Percentiles rank a stretch among this genome's conserved stretches.
Conservation (phyloP, 1,140 invertebrate species). For the Micrasema minimum region DNA sequence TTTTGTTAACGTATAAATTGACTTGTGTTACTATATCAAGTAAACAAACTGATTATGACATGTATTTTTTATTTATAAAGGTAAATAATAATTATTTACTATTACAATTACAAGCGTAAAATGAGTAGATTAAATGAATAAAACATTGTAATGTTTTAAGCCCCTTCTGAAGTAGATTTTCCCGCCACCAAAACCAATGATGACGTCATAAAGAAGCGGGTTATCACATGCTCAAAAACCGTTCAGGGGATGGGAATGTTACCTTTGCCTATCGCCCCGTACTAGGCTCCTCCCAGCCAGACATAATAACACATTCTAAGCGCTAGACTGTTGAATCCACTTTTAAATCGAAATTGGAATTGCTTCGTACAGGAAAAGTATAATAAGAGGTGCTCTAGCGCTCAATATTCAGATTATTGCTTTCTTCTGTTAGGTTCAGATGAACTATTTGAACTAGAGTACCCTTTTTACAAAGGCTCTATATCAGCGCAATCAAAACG, state of each 20-base stretch:
- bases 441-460: too few species aligned
- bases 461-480: too few species aligned
- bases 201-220: conserved; percentile 51
- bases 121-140: too few species aligned
- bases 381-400: conserved; percentile 23
- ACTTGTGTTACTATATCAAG: too few species aligned
- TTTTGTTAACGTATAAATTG: too few species aligned
- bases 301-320: conserved; percentile 45
- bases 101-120: too few species aligned
- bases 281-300: conserved; percentile 7
- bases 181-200: conserved; percentile 42
- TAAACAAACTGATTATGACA: too few species aligned
- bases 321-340: conserved; percentile 52
- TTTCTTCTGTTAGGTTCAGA: background rate
- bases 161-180: background rate
- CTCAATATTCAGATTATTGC: conserved; percentile 23
- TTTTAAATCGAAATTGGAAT: conserved; percentile 55
- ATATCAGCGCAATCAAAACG: too few species aligned
- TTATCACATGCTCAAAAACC: conserved; percentile 52
- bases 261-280: conserved; percentile 37
- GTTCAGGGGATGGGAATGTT: conserved; percentile 48
- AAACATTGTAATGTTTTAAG: too few species aligned
- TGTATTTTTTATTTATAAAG: too few species aligned
- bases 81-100: too few species aligned
- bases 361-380: conserved; percentile 47